Evolutionary conservation across 2,888 invertebrate species (phyloP).

Genomic region (Tipula confusa): DNA sequence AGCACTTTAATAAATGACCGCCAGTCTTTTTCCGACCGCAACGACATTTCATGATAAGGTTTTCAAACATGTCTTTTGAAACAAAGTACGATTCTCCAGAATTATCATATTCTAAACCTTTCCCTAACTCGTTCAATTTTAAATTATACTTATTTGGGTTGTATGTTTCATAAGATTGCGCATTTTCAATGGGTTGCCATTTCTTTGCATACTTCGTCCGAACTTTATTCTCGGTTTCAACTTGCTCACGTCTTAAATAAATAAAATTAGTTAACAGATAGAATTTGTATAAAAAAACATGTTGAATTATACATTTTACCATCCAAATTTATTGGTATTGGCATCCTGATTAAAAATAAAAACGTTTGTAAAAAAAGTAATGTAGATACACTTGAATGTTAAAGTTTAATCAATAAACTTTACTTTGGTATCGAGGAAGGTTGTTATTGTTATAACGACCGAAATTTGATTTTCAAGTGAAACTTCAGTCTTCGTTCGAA

Average conservation of each 20-base stretch:
- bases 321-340: neutral
- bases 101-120: neutral
- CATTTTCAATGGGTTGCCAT: neutral
- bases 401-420: too few species aligned
- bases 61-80: neutral
- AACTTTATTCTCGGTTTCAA: neutral
- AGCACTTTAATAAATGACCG: neutral
- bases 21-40: neutral
- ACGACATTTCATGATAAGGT: neutral
- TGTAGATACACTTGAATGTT: too few species aligned
- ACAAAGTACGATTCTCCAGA: neutral
- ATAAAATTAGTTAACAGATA: neutral
- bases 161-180: neutral
- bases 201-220: neutral
- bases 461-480: too few species aligned
- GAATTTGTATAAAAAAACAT: neutral
- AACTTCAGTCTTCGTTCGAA: too few species aligned
- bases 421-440: too few species aligned
- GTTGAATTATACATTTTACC: neutral
- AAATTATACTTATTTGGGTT: constrained; percentile 13
- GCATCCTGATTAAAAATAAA: neutral
- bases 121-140: neutral
- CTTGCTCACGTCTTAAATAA: neutral
- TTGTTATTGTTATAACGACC: too few species aligned
- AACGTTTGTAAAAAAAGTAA: too few species aligned